Evolutionary conservation across 2,888 invertebrate species (phyloP).

Genomic region (Lampropteryx suffumata): DNA sequence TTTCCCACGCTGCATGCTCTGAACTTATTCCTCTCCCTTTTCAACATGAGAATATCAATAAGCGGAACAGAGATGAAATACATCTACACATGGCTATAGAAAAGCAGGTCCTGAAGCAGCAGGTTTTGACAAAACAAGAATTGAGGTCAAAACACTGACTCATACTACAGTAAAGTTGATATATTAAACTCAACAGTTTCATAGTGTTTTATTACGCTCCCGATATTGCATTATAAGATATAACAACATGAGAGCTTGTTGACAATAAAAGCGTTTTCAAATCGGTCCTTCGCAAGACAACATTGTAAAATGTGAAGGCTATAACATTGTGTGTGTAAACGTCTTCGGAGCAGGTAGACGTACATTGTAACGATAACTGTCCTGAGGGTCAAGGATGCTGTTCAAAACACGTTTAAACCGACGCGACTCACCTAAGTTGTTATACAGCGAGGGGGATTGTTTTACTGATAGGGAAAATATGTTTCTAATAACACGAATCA

Average conservation of each 20-base stretch:
- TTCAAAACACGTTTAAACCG: slow-evolving; percentile 14
- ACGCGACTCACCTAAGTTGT: neutral
- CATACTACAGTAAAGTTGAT: slow-evolving; percentile 25
- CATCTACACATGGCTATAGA: slow-evolving; percentile 36
- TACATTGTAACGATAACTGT: slow-evolving; percentile 44
- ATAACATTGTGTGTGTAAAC: slow-evolving; percentile 38
- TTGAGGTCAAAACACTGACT: slow-evolving; percentile 50
- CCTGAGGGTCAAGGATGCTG: slow-evolving; percentile 39
- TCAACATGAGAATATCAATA: slow-evolving; percentile 30
- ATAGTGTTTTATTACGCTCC: slow-evolving; percentile 20
- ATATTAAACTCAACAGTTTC: slow-evolving; percentile 1
- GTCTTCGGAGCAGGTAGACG: slow-evolving; percentile 56
- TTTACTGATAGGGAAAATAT: no score
- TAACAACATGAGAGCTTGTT: slow-evolving; percentile 29
- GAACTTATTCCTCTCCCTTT: slow-evolving; percentile 45
- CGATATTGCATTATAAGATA: slow-evolving; percentile 32
- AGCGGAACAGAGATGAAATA: slow-evolving; percentile 33
- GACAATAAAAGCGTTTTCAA: slow-evolving; percentile 30
- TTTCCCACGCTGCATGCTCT: slow-evolving; percentile 68
- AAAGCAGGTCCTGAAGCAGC: slow-evolving; percentile 53
- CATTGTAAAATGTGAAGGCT: slow-evolving; percentile 44
- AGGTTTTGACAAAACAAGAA: slow-evolving; percentile 50
- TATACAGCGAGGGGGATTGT: no score
- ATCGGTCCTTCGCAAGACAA: slow-evolving; percentile 29
- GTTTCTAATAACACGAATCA: no score